Percentiles rank a stretch among this genome's conserved stretches.
Conservation (phyloP, 2,888 invertebrate species). For the Tachina lurida region DNA sequence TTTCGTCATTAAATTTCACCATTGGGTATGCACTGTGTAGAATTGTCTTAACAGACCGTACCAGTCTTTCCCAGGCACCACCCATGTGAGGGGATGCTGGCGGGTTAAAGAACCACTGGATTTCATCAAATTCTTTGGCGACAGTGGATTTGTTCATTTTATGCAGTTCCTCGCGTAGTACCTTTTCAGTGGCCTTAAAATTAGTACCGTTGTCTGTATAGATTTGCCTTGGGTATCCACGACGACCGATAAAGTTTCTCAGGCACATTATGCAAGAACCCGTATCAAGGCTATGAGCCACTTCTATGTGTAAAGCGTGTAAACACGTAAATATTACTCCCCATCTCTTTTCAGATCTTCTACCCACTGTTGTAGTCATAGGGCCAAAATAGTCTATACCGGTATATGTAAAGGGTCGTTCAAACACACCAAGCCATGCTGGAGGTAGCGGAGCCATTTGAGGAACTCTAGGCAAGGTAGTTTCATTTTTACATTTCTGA, state of each 20-base stretch:
- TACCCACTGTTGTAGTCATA: slow-evolving; percentile 62
- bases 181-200: slow-evolving; percentile 53
- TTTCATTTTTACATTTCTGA: slow-evolving; percentile 63
- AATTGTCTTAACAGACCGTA: too few relatives aligned
- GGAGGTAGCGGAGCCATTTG: slow-evolving; percentile 56
- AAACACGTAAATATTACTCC: slow-evolving; percentile 67
- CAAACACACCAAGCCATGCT: slow-evolving; percentile 34
- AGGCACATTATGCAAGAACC: slow-evolving; percentile 67
- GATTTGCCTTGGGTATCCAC: slow-evolving; percentile 63
- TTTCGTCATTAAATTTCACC: too few relatives aligned
- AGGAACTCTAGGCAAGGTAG: slow-evolving; percentile 49
- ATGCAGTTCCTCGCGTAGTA: background rate
- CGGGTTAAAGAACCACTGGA: slow-evolving; percentile 53
- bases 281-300: slow-evolving; percentile 39
- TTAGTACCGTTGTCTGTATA: slow-evolving; percentile 65
- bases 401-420: slow-evolving; percentile 60
- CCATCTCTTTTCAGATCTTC: slow-evolving; percentile 64
- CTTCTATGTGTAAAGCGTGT: slow-evolving; percentile 61
- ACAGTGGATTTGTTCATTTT: background rate
- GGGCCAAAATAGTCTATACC: slow-evolving; percentile 64
- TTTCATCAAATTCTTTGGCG: slow-evolving; percentile 13
- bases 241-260: slow-evolving; percentile 63
- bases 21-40: too few relatives aligned
- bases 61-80: too few relatives aligned
- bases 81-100: slow-evolving; percentile 68